These are phyloP conservation scores for Cepaea nemoralis DNA, from an alignment of 1,140 invertebrate species.

Conservation along the genomic window DNA sequence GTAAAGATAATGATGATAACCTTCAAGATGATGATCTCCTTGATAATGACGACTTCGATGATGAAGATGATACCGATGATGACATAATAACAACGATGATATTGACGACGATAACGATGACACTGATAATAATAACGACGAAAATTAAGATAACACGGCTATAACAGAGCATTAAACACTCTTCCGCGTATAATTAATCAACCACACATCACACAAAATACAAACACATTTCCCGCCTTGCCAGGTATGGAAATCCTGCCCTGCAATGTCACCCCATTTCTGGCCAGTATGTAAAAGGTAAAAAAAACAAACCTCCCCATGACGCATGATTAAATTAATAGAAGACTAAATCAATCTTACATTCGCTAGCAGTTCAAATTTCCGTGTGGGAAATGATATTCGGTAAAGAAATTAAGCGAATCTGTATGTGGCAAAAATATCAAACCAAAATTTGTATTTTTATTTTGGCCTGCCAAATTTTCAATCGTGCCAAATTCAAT, in stretches of 20 bases:
- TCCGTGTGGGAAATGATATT: constrained; percentile 38
- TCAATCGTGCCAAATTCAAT: constrained; percentile 38
- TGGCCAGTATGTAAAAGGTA: background rate
- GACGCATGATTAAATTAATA: constrained; percentile 37
- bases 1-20: no score
- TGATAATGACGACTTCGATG: no score
- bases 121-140: no score
- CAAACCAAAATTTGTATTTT: constrained; percentile 21
- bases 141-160: no score
- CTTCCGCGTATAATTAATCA: background rate
- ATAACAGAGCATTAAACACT: no score
- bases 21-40: no score
- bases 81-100: no score
- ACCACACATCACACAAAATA: background rate
- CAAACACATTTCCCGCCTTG: background rate
- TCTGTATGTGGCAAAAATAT: constrained; percentile 36
- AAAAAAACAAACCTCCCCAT: constrained; percentile 1
- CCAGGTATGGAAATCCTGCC: background rate
- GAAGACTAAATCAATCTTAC: constrained; percentile 30
- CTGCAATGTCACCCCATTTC: background rate
- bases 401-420: constrained; percentile 36
- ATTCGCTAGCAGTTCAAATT: constrained; percentile 35
- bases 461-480: constrained; percentile 33
- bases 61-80: no score
- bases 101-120: no score